Evolutionary conservation across 2,797 vertebrate species (phyloP).

Genomic region (Malurus leucopterus): DNA sequence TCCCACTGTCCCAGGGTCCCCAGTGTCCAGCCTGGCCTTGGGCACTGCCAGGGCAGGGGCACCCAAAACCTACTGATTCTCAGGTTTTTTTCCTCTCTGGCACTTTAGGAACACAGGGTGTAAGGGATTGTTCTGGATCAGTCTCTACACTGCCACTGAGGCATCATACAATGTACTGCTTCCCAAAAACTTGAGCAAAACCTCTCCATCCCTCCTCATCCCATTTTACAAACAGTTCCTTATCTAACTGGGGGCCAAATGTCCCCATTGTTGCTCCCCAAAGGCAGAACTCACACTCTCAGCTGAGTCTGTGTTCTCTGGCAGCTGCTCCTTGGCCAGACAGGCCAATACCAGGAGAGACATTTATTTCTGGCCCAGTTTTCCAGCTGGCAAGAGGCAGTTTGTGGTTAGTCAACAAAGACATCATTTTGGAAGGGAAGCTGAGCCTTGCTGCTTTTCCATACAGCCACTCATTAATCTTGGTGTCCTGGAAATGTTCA

Average conservation of each 20-base stretch:
- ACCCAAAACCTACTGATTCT: neutral
- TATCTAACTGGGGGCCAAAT: neutral
- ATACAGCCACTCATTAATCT: neutral
- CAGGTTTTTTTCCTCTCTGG: neutral
- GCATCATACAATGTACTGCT: fast-evolving
- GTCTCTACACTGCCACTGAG: neutral
- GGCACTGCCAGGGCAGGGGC: neutral
- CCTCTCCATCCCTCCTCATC: neutral
- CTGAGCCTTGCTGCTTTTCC: neutral
- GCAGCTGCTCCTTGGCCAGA: neutral
- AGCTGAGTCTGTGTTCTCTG: neutral
- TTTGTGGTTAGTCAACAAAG: constrained; percentile 6
- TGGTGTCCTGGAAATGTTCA: constrained; percentile 25
- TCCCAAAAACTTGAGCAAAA: neutral
- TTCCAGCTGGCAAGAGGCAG: constrained; percentile 6
- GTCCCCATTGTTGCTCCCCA: neutral
- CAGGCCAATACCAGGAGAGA: neutral
- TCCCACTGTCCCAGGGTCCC: fast-evolving
- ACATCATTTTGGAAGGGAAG: neutral
- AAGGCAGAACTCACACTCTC: fast-evolving
- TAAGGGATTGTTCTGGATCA: neutral
- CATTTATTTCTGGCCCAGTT: neutral
- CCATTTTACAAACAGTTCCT: neutral
- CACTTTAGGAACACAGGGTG: fast-evolving
- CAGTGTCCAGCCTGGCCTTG: neutral